Percentiles rank a stretch among this genome's conserved stretches.
Conservation (phyloP, 2,888 invertebrate species). For the Drosophila prostipennis region DNA sequence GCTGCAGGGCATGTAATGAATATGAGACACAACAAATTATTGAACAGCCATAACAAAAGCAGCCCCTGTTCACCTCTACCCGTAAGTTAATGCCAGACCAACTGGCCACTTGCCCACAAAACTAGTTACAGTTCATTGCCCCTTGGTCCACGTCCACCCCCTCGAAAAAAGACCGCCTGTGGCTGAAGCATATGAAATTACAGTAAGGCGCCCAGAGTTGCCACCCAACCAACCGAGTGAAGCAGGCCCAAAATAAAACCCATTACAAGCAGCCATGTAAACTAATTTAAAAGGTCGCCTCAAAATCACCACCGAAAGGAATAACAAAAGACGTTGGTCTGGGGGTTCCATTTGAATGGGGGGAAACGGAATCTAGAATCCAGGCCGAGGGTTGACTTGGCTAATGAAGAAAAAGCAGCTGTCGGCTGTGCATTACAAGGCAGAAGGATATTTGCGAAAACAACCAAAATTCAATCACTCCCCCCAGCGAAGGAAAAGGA, state of each 20-base stretch:
- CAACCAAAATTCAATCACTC: conserved; percentile 76
- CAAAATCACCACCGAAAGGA: conserved; percentile 73
- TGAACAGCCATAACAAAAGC: not conserved
- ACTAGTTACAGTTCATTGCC: conserved; percentile 65
- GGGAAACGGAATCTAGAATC: not conserved
- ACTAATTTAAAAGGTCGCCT: conserved; percentile 78
- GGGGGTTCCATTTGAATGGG: conserved; percentile 5
- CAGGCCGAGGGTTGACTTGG: conserved; percentile 68
- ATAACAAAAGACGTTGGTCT: conserved; percentile 54
- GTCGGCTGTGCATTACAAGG: conserved; percentile 78
- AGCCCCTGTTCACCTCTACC: conserved; percentile 1
- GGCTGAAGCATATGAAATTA: conserved; percentile 71
- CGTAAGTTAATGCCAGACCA: conserved; percentile 11
- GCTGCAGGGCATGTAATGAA: conserved; percentile 20
- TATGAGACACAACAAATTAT: conserved; percentile 23
- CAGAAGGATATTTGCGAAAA: conserved; percentile 72
- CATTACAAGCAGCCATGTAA: conserved; percentile 78
- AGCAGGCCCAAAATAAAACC: conserved; percentile 42
- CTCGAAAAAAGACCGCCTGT: conserved; percentile 54
- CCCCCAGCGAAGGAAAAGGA: conserved; percentile 20
- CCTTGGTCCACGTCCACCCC: conserved; percentile 7
- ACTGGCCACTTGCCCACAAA: conserved; percentile 52
- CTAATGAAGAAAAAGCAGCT: conserved; percentile 80
- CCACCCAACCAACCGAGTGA: conserved; percentile 17
- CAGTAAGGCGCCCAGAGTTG: conserved; percentile 20